Evolutionary conservation across 2,888 invertebrate genomes (phyloP), one percentile per base, ranked within the genome.

Genomic region (Thymelicus lineola): DNA sequence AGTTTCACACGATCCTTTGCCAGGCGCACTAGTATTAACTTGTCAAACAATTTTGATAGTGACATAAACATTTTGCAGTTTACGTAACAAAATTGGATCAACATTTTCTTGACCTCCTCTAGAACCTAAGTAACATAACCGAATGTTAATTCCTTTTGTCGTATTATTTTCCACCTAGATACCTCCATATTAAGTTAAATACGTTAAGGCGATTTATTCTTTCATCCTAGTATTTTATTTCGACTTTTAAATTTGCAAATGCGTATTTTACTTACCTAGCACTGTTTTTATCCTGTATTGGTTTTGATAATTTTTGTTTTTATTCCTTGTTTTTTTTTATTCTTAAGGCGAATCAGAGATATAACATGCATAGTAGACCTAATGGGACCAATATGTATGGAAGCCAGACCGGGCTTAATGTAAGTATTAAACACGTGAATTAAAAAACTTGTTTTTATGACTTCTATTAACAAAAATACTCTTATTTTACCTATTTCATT

Each of bases 331-430:
- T 78, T 75, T 75, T 78, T 75, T 79, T 77, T 72, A 70, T 76
- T 76, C 75, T 75, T 55, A 92, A 93, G 93, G 91, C 93, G 71
- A 91, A 88, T 85, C 90, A 91, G 84, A 91, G 85, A 75, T 88
- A 90, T 86, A 87, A 91, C 76, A 85, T 84, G 85, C 85, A 85
- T 75, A 80, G 84, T 72, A 83, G 91, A 70, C 75, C 85, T 73
- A 91, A 90, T 81, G 83, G 86, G 66, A 82, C 86, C 71, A 87
- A 89, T 79, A 77, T 93, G 77, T 92, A 89, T 73, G 93, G 89
- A 73, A 91, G 89, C 77, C 89, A 90, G 75, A 79, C 76, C 55
- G 90, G 87, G 68, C 82, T 91, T 48, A 91, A 90, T 75, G 93
- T 93, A 88, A 93, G 93, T 91, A 67, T 64, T 17, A 7, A 28